Evolutionary conservation across 2,797 vertebrate species (phyloP), one percentile per base, ranked within the genome.

Genomic region (Pyrocephalus nanus): DNA sequence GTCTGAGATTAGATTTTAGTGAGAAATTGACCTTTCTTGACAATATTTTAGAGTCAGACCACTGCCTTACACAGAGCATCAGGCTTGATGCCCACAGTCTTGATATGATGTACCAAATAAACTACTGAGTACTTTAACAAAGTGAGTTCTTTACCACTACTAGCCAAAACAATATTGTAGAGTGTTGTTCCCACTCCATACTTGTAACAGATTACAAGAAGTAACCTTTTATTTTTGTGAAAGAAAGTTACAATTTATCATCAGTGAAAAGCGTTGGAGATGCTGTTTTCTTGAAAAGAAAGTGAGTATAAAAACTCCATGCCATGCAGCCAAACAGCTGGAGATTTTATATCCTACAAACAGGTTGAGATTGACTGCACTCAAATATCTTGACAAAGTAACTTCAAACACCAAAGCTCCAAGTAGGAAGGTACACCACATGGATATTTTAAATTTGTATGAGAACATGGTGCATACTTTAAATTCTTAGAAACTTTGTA

Each of bases 391-490:
- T 98, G 97, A 95, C 96, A 95, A 80, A 95, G 48, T 50, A 70
- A 74, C 69, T 95, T 92, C 90, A 97, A 96, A 97, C 95, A 97
- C 84, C 83, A 93, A 96, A 98, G 93, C 87, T 96, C 82, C 93
- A 96, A 97, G 73, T 71, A 74, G 81, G 82, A 95, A 94, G 89
- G 76, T 89, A 34, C 11, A 76, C n/a, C 20, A 43, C 8, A 45
- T 55, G 40, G 55, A 21, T 87, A 73, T 92, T 95, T 93, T 85
- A 93, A 93, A 76, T 93, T 85, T 94, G 86, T 95, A 83, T 60
- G 79, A 95, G 74, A 93, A 66, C 47, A 55, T 78, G 48, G 42
- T 27, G 50, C 47, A 5, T 50, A 69, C 61, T 82, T 86, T 60
- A 89, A 79, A 86, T 88, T 77, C 70, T 86, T 77, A 25, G 73